phyloP scores from a whole-genome alignment of 2,113 vertebrate species.

The Malaclemys terrapin region DNA sequence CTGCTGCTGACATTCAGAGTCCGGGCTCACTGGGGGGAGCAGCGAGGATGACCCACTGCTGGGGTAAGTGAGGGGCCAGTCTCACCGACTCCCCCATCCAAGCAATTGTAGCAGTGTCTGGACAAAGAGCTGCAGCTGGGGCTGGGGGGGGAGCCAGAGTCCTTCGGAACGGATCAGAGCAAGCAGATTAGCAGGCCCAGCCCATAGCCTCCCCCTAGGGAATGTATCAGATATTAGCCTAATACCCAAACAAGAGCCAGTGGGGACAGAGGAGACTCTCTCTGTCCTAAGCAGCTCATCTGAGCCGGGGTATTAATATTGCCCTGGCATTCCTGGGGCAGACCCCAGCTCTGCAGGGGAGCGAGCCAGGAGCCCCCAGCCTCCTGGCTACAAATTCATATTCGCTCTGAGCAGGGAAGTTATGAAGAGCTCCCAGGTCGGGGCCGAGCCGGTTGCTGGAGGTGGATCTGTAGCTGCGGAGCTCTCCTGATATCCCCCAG shows the following conservation, averaged over 20 bases:
- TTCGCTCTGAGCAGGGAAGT: accelerated
- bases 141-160: neutral
- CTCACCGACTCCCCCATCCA: neutral
- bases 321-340: neutral
- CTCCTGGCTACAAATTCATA: neutral
- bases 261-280: neutral
- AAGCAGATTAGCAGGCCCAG: accelerated
- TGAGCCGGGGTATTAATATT: neutral
- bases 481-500: neutral
- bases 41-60: neutral
- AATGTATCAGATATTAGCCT: neutral
- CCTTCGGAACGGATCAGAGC: no score
- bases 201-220: neutral
- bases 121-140: neutral
- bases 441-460: accelerated
- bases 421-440: accelerated
- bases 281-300: neutral
- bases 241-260: neutral
- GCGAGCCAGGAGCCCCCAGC: neutral
- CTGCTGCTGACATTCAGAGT: neutral
- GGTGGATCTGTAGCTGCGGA: neutral
- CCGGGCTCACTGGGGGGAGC: no score
- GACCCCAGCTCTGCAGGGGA: neutral
- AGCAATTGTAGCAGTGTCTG: neutral
- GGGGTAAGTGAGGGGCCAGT: neutral